Evolutionary conservation across 2,888 invertebrate genomes (phyloP), one percentile per base, ranked within the genome.

Genomic region (Alviniconcha strummeri): DNA sequence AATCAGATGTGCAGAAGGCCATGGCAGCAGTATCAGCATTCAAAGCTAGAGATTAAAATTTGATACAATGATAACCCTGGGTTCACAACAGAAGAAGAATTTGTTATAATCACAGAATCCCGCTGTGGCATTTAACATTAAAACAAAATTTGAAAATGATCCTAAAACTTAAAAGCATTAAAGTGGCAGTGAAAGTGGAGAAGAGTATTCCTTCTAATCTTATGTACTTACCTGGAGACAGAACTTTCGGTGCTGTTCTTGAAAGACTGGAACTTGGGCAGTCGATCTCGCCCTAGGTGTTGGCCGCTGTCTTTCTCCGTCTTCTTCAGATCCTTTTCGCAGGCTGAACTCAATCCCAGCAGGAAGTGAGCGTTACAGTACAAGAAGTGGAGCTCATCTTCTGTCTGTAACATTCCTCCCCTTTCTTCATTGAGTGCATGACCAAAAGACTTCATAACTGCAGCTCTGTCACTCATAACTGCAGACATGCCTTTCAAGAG

Each of bases 381-480:
- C n/a, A n/a, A n/a, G 75, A n/a, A 75, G 52, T 6, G 36, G 36
- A n/a, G n/a, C n/a, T n/a, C n/a, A n/a, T n/a, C n/a, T n/a, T n/a
- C n/a, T n/a, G n/a, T n/a, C n/a, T n/a, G 9, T 75, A 13, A n/a
- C 9, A 36, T 75, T 36, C 75, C 17, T 75, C 75, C 7, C 36
- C 75, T 36, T 13, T 75, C 75, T 75, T 13, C 9, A 75, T n/a
- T 36, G 36, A n/a, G n/a, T n/a, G 75, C 36, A 75, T 75, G 75
- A 36, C 75, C 75, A 75, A 75, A 75, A 11, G 75, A 75, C 75
- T 75, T 75, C 75, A 75, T 75, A 36, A 75, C 75, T 36, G 75
- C 8, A 75, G 75, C 75, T 11, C 75, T 6, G 75, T 75, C 75
- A 36, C 36, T 54, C 80, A 80, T 54, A 17, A 71, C 15, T 17